Evolutionary conservation across 2,888 invertebrate genomes (phyloP).

Genomic region (Rhabditoides inermis): DNA sequence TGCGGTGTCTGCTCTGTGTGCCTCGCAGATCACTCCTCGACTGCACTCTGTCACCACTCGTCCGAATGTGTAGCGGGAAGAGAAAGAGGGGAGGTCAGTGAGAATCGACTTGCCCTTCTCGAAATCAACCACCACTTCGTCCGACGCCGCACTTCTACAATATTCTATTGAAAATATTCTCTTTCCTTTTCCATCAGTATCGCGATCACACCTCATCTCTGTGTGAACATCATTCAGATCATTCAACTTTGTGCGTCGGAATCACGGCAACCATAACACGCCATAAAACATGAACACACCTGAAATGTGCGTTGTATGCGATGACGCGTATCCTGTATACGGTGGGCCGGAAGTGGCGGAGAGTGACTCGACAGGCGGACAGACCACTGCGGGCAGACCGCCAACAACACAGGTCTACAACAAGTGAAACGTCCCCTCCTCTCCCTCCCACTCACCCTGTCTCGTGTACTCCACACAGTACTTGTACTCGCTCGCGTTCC

Average conservation of each 20-base stretch:
- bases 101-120: too few species aligned
- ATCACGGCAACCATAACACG: too few species aligned
- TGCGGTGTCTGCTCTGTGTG: neutral
- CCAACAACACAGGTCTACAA: conserved; percentile 12
- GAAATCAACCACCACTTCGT: too few species aligned
- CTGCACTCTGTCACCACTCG: neutral
- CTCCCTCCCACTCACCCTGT: conserved; percentile 8
- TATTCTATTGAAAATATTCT: neutral
- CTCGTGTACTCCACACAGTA: conserved; percentile 23
- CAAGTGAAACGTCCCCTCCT: neutral
- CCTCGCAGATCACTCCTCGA: neutral
- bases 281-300: too few species aligned
- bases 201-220: too few species aligned
- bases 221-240: too few species aligned
- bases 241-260: too few species aligned
- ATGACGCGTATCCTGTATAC: conserved; percentile 21
- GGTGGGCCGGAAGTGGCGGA: conserved; percentile 16
- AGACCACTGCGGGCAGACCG: too few species aligned
- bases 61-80: too few species aligned
- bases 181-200: neutral
- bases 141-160: neutral
- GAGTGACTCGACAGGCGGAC: conserved; percentile 16
- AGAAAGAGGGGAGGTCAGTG: too few species aligned
- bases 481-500: too few species aligned
- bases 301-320: conserved; percentile 20